phyloP scores from a whole-genome alignment of 2,797 vertebrate genomes.

The Phylloscopus collybita region DNA sequence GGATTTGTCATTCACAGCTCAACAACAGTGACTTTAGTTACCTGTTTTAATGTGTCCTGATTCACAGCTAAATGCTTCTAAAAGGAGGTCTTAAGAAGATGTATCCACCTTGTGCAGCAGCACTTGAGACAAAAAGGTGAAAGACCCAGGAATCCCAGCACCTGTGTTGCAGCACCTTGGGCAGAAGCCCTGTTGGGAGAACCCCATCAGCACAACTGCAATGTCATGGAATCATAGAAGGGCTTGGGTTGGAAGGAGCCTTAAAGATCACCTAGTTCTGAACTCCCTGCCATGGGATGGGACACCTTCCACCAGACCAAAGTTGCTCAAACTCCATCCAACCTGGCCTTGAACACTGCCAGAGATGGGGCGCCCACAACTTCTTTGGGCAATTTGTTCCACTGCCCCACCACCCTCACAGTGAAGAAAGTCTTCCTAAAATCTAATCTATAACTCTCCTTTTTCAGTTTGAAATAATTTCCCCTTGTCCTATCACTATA shows the following conservation, averaged over 20 bases:
- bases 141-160: background rate
- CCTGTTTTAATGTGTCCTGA: background rate
- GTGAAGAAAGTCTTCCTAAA: background rate
- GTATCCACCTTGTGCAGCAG: background rate
- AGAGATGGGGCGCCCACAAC: background rate
- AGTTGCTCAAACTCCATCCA: background rate
- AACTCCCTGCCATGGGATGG: background rate
- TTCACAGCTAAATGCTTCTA: background rate
- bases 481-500: background rate
- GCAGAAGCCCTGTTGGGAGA: background rate
- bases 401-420: background rate
- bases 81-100: background rate
- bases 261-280: background rate
- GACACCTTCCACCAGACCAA: background rate
- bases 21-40: background rate
- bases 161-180: background rate
- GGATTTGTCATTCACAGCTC: background rate
- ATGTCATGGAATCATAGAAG: background rate
- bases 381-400: background rate
- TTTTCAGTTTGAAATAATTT: background rate
- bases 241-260: background rate
- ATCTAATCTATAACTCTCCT: background rate
- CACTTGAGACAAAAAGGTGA: background rate
- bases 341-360: background rate
- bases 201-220: fast-evolving